These are phyloP conservation scores for Andricus curvator DNA, from an alignment of 2,888 invertebrate species.

Conservation along the genomic window DNA sequence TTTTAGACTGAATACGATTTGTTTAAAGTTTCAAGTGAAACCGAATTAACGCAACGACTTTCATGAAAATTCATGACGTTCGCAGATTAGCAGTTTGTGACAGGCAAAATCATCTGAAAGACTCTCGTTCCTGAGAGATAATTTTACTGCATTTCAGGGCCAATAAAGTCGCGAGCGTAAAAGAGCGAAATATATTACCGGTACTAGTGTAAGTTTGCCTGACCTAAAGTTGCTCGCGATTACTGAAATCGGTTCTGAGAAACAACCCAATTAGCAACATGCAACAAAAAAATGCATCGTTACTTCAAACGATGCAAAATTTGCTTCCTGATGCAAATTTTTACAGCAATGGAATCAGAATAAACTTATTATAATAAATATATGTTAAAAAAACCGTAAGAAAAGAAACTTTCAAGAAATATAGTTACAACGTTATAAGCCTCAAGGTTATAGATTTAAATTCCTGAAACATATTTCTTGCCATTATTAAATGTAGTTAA, in stretches of 20 bases:
- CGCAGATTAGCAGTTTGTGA: not conserved
- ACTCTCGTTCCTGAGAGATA: slow-evolving; percentile 19
- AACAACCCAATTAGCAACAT: slow-evolving; percentile 1
- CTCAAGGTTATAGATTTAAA: not conserved
- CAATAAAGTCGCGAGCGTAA: slow-evolving; percentile 20
- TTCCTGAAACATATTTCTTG: not conserved
- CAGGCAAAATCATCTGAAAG: slow-evolving; percentile 3
- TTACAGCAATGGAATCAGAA: not conserved
- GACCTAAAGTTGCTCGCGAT: slow-evolving; percentile 35
- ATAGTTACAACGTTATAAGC: not conserved
- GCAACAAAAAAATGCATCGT: slow-evolving; percentile 13
- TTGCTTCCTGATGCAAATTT: slow-evolving; percentile 30
- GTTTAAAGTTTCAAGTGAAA: not conserved
- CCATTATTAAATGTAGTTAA: not conserved
- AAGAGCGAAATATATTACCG: slow-evolving; percentile 12
- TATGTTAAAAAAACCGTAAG: not conserved
- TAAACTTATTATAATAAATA: not conserved
- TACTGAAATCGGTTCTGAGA: slow-evolving; percentile 34
- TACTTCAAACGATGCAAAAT: slow-evolving; percentile 11
- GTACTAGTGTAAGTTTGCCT: slow-evolving; percentile 21
- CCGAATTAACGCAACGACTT: not conserved
- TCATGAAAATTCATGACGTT: not conserved
- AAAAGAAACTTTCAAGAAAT: not conserved
- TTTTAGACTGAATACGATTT: not conserved
- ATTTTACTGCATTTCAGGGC: slow-evolving; percentile 21